Evolutionary conservation across 2,113 vertebrate species (phyloP).

Genomic region (Myanophis thanlyinensis): DNA sequence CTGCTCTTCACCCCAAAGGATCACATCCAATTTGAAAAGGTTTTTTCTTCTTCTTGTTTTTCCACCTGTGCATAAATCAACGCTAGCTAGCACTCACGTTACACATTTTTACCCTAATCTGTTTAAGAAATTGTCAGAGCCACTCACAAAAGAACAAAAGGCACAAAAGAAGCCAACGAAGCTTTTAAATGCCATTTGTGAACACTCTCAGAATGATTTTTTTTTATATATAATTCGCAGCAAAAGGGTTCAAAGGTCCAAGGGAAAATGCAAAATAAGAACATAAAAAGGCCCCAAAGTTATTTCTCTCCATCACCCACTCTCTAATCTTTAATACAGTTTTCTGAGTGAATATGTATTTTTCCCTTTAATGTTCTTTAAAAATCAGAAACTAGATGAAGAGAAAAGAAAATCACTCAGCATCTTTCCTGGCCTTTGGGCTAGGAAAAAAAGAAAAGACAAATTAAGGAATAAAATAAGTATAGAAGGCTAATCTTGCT

Average conservation of each 20-base stretch:
- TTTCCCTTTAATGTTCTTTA: neutral
- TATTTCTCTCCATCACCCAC: neutral
- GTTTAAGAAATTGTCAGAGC: neutral
- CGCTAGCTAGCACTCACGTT: neutral
- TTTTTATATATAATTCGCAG: neutral
- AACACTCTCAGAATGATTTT: constrained; percentile 1
- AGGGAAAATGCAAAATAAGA: constrained; percentile 31
- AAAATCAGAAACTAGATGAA: neutral
- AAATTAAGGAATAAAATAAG: constrained; percentile 31
- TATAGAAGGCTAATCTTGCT: neutral
- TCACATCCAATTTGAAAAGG: neutral
- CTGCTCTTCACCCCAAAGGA: neutral
- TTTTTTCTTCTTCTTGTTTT: neutral
- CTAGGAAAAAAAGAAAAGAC: neutral
- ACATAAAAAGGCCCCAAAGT: neutral
- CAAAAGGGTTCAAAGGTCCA: constrained; percentile 38
- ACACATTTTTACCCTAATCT: neutral
- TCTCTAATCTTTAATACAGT: neutral
- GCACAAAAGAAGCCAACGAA: neutral
- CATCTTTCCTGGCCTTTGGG: neutral
- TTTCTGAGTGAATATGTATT: neutral
- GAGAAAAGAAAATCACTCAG: neutral
- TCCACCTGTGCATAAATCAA: neutral
- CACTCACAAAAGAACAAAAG: neutral
- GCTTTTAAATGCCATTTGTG: constrained; percentile 11